phyloP scores from a whole-genome alignment of 2,888 invertebrate species.

The Furcula furcula region DNA sequence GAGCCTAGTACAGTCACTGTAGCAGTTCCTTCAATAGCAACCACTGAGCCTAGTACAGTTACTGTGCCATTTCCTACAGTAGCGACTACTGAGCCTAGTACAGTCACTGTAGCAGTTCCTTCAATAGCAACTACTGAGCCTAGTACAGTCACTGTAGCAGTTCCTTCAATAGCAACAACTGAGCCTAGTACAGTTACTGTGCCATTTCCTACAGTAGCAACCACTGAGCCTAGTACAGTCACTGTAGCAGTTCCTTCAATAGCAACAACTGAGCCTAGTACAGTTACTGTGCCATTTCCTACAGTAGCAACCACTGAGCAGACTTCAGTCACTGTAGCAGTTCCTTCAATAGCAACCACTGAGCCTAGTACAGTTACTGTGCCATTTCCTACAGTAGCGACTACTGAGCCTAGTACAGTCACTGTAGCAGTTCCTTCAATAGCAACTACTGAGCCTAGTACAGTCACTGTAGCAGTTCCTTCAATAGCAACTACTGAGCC shows the following conservation, averaged over 20 bases:
- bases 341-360: neutral
- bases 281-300: neutral
- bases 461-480: neutral
- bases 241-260: neutral
- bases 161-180: neutral
- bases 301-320: neutral
- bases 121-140: neutral
- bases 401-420: slow-evolving; percentile 1
- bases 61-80: neutral
- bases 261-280: slow-evolving; percentile 4
- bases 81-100: neutral
- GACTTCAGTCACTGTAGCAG: neutral
- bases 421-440: neutral
- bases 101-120: neutral
- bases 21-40: neutral
- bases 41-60: neutral
- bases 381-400: neutral
- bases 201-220: neutral
- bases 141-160: neutral
- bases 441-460: slow-evolving; percentile 2
- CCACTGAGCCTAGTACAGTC: slow-evolving; percentile 2
- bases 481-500: slow-evolving; percentile 2
- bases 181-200: slow-evolving; percentile 1
- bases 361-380: slow-evolving; percentile 2
- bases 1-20: slow-evolving; percentile 4